phyloP scores from a whole-genome alignment of 2,113 vertebrate species.

The Calyptommatus sinebrachiatus region DNA sequence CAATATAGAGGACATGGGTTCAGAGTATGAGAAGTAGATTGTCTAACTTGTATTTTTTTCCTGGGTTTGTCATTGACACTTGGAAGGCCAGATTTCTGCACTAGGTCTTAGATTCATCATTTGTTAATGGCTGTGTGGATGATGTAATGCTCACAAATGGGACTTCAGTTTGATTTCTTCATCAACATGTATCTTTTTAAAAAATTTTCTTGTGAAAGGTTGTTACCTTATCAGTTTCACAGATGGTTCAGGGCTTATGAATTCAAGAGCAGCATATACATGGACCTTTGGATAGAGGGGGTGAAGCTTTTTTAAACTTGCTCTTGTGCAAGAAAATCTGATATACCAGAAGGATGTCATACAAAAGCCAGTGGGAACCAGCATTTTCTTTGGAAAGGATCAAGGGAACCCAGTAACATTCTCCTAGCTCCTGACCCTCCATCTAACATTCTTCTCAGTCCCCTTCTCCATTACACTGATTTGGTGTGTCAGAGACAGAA shows the following conservation, averaged over 20 bases:
- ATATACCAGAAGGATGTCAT: not conserved
- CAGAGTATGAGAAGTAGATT: not conserved
- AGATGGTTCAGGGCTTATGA: not conserved
- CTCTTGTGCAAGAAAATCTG: not conserved
- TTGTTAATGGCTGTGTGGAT: not conserved
- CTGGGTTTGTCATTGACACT: not conserved
- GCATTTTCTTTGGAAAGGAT: not conserved
- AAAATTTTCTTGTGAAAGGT: not conserved
- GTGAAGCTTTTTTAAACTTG: not conserved
- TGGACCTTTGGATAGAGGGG: not conserved
- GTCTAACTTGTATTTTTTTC: not conserved
- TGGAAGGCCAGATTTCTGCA: not conserved
- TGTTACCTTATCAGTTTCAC: not conserved
- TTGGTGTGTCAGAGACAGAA: slow-evolving; percentile 52
- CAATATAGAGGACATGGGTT: not conserved
- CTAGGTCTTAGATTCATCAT: not conserved
- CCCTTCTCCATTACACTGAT: slow-evolving; percentile 36
- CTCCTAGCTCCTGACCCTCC: fast-evolving
- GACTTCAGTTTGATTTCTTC: not conserved
- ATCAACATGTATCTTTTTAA: not conserved
- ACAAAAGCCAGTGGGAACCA: not conserved
- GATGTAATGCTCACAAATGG: not conserved
- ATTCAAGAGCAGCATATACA: not conserved
- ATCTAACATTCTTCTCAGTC: slow-evolving; percentile 6
- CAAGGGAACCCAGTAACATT: fast-evolving